These are phyloP conservation scores for Acrocera orbiculus DNA, from an alignment of 2,888 invertebrate genomes.

Conservation along the genomic window DNA sequence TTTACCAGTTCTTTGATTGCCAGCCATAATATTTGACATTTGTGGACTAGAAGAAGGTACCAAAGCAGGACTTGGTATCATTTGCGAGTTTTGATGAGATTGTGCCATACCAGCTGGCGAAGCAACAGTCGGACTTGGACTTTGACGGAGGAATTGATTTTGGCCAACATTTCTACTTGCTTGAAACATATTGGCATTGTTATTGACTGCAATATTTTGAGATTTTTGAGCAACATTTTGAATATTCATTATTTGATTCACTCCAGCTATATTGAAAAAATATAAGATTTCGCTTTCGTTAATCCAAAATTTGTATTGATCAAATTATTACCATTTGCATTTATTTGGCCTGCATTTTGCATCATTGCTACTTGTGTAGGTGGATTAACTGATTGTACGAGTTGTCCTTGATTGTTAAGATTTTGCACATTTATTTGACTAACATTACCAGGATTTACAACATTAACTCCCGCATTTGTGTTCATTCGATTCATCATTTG, in stretches of 20 bases:
- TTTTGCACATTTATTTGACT: slow-evolving; percentile 34
- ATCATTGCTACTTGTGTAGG: slow-evolving; percentile 15
- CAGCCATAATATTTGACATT: slow-evolving; percentile 39
- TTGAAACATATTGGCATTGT: slow-evolving; percentile 33
- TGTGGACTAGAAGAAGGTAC: slow-evolving; percentile 50
- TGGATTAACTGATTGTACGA: slow-evolving; percentile 31
- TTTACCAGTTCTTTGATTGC: slow-evolving; percentile 34
- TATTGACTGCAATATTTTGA: slow-evolving; percentile 25
- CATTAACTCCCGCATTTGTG: slow-evolving; percentile 31
- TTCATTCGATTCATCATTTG: slow-evolving; percentile 33
- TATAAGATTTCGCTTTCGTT: slow-evolving; percentile 3
- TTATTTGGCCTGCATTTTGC: slow-evolving; percentile 12
- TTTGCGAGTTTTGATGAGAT: slow-evolving; percentile 35
- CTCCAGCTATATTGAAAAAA: slow-evolving; percentile 18
- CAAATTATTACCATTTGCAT: slow-evolving; percentile 8
- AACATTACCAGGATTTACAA: slow-evolving; percentile 19
- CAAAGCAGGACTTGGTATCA: slow-evolving; percentile 52
- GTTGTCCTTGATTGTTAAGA: slow-evolving; percentile 23
- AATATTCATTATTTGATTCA: background rate
- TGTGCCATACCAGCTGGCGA: slow-evolving; percentile 44
- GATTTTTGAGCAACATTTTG: slow-evolving; percentile 8
- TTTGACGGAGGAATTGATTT: slow-evolving; percentile 59
- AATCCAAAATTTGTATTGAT: background rate
- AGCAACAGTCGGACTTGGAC: slow-evolving; percentile 60
- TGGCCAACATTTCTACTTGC: slow-evolving; percentile 48